These are phyloP conservation scores for Pteropus rufus DNA, from an alignment of 2,797 vertebrate species.

Conservation along the genomic window DNA sequence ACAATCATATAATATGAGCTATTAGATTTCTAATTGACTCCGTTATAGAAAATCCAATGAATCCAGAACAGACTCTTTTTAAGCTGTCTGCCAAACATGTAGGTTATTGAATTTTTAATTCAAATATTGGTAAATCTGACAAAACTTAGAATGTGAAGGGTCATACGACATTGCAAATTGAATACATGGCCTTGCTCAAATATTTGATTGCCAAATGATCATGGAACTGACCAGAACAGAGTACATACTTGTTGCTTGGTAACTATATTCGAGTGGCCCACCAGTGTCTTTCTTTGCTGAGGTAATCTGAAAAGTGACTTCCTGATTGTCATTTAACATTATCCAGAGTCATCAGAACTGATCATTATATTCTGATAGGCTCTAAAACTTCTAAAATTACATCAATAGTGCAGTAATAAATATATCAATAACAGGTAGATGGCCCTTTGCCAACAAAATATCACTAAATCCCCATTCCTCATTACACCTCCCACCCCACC, in stretches of 20 bases:
- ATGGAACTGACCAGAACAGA: slow-evolving; percentile 74
- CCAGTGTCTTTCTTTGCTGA: slow-evolving; percentile 83
- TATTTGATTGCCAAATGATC: slow-evolving; percentile 75
- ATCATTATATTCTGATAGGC: slow-evolving; percentile 62
- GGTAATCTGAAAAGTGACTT: slow-evolving; percentile 86
- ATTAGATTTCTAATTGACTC: slow-evolving; percentile 74
- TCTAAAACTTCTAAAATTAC: slow-evolving; percentile 70
- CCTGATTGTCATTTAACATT: slow-evolving; percentile 82
- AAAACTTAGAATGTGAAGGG: slow-evolving; percentile 72
- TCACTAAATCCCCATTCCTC: background rate
- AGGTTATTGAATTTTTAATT: slow-evolving; percentile 77
- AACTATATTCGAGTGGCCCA: slow-evolving; percentile 82
- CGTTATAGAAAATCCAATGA: slow-evolving; percentile 67
- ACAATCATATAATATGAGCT: slow-evolving; percentile 47
- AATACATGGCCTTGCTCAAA: slow-evolving; percentile 62
- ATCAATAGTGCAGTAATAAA: slow-evolving; percentile 38
- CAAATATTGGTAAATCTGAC: slow-evolving; percentile 54
- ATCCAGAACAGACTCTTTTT: slow-evolving; percentile 71
- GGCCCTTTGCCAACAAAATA: slow-evolving; percentile 75
- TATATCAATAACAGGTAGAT: slow-evolving; percentile 60
- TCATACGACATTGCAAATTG: slow-evolving; percentile 72
- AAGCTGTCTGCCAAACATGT: slow-evolving; percentile 73
- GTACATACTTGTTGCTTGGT: slow-evolving; percentile 80
- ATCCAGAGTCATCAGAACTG: slow-evolving; percentile 79
- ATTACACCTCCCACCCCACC: background rate